Evolutionary conservation across 2,888 invertebrate species (phyloP), one percentile per base, ranked within the genome.

Genomic region (Acrobasis repandana): DNA sequence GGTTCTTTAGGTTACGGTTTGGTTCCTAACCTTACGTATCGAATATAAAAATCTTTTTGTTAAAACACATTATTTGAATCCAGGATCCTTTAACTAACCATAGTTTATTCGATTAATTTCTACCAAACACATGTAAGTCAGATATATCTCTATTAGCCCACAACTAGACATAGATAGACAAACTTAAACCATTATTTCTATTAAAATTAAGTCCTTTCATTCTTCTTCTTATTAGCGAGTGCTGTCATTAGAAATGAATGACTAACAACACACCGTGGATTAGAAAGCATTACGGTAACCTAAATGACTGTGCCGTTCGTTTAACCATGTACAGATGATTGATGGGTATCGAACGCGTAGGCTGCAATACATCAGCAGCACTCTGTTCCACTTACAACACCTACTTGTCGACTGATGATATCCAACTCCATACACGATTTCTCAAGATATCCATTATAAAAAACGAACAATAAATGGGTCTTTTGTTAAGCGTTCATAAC

Each of bases 301-400:
- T 66, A 65, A 71, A 65, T 66, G 65, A 67, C 63, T 72, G 74
- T 70, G 69, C 65, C 75, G 79, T 79, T 79, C 77, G 77, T 83
- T 81, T 76, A 80, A 80, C 77, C 73, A 79, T 65, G 69, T 73
- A 77, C 75, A 77, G 80, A 82, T 89, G 85, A 89, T 85, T 81
- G 85, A 90, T 84, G 82, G 78, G 74, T 76, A 84, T 84, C 79
- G 77, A 75, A 66, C 71, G 85, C 80, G 88, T 89, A 82, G 88
- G 88, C 71, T 72, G 81, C 71, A 72, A 78, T 77, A 80, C 79
- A 81, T 80, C 75, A 79, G 77, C 77, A 74, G 80, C 76, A 73
- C 76, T 76, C 75, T 71, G 75, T 77, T 77, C 85, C 81, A 84
- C 80, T 78, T 83, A 71, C 74, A 71, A 82, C 85, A 83, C 83